Percentiles rank a stretch among this genome's conserved stretches.
These are phyloP conservation scores for Antrozous pallidus DNA, from an alignment of 2,797 vertebrate species.

Conservation along the genomic window DNA sequence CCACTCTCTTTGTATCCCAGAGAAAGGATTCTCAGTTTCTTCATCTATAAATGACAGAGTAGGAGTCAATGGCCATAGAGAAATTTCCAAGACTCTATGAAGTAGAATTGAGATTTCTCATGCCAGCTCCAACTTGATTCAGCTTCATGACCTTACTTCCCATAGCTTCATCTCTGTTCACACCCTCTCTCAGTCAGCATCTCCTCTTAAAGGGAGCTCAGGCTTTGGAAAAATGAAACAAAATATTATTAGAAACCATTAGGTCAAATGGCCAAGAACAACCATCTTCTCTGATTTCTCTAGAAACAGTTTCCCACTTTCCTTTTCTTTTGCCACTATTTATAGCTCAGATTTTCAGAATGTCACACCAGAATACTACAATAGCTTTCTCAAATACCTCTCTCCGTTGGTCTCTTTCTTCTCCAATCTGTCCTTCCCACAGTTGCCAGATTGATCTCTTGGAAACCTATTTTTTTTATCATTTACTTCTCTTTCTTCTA, in stretches of 20 bases:
- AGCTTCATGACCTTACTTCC: neutral
- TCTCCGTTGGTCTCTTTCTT: neutral
- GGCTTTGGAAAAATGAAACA: constrained; percentile 19
- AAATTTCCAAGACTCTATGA: neutral
- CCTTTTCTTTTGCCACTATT: neutral
- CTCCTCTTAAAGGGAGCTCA: neutral
- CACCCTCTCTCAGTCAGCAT: neutral
- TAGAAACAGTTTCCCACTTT: neutral
- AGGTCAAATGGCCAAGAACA: neutral
- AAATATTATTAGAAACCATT: neutral
- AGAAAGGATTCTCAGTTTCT: constrained; percentile 26
- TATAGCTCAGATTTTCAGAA: constrained; percentile 21
- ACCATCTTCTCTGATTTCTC: neutral
- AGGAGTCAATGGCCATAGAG: neutral
- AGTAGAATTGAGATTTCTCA: neutral
- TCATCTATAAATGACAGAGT: constrained; percentile 1
- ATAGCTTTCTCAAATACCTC: neutral
- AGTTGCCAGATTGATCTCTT: neutral
- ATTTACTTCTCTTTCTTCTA: neutral
- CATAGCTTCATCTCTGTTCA: neutral
- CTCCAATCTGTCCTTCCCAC: neutral
- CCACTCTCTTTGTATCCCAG: neutral
- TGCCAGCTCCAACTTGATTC: neutral
- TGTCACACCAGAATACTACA: neutral
- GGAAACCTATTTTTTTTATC: neutral